These are phyloP conservation scores for Origma solitaria DNA, from an alignment of 2,113 vertebrate species.

Conservation along the genomic window DNA sequence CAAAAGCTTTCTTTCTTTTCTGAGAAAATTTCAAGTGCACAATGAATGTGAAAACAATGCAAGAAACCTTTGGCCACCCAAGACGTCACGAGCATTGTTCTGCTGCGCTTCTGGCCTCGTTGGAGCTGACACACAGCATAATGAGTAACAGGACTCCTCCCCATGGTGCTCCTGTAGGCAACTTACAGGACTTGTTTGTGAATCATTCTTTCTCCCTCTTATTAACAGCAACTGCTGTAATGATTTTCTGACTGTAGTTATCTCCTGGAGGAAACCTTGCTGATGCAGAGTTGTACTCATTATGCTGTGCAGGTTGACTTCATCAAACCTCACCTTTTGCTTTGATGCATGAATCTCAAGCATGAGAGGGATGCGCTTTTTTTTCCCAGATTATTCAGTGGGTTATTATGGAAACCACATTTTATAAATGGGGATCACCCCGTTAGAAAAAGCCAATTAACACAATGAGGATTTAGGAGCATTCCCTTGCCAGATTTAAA, in stretches of 20 bases:
- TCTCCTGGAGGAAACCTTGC: conserved; percentile 9
- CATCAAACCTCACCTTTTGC: not conserved
- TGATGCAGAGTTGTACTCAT: not conserved
- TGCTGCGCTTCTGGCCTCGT: not conserved
- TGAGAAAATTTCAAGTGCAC: not conserved
- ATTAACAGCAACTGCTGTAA: not conserved
- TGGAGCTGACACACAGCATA: not conserved
- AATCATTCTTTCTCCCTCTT: not conserved
- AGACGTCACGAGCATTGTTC: not conserved
- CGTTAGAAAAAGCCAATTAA: not conserved
- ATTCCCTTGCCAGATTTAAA: not conserved
- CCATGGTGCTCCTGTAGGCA: not conserved
- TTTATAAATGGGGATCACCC: not conserved
- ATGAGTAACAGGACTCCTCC: conserved; percentile 44
- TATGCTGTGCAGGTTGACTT: not conserved
- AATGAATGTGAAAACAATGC: not conserved
- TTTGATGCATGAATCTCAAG: not conserved
- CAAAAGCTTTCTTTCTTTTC: not conserved
- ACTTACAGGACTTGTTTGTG: conserved; percentile 10
- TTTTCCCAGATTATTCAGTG: not conserved
- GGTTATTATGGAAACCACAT: not conserved
- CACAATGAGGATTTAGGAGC: not conserved
- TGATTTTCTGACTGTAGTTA: not conserved
- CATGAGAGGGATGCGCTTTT: not conserved
- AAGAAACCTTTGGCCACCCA: conserved; percentile 39